Conservation (phyloP, 92 coral and sea anemone species). For the Siderastrea siderea region DNA sequence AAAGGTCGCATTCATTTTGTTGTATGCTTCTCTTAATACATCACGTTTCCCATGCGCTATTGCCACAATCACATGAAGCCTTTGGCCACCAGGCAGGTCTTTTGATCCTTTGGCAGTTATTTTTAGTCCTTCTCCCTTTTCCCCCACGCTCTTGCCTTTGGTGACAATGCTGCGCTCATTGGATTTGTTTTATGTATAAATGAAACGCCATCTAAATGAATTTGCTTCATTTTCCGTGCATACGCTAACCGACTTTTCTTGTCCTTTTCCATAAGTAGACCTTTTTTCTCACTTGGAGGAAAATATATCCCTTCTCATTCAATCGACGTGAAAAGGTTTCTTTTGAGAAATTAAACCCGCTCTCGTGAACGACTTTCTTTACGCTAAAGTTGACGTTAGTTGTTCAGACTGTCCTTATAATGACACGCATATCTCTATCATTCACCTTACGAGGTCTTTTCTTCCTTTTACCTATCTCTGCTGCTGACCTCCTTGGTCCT, state of each 20-base stretch:
- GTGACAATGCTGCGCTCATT: slow-evolving; percentile 6
- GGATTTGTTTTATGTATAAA: slow-evolving; percentile 42
- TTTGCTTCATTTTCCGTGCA: slow-evolving; percentile 1
- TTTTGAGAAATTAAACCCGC: not conserved
- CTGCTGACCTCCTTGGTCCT: not conserved
- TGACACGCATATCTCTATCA: too few relatives aligned
- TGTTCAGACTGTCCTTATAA: too few relatives aligned
- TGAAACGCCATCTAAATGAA: slow-evolving; percentile 32
- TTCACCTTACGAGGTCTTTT: too few relatives aligned
- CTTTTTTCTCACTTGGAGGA: not conserved
- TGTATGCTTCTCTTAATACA: slow-evolving; percentile 43
- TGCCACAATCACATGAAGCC: slow-evolving; percentile 66
- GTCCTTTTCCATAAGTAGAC: not conserved
- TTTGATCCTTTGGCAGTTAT: slow-evolving; percentile 71
- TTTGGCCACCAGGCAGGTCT: slow-evolving; percentile 66
- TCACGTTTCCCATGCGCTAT: slow-evolving; percentile 64
- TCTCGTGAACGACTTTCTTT: not conserved
- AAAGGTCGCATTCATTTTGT: slow-evolving; percentile 65
- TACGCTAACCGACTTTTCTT: not conserved
- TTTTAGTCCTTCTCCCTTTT: slow-evolving; percentile 50
- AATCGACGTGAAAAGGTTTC: not conserved
- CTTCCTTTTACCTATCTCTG: not conserved
- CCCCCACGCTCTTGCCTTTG: slow-evolving; percentile 27
- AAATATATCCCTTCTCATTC: not conserved
- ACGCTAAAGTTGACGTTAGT: too few relatives aligned